phyloP scores from a whole-genome alignment of 2,888 invertebrate species.

The Campoletis raptor region DNA sequence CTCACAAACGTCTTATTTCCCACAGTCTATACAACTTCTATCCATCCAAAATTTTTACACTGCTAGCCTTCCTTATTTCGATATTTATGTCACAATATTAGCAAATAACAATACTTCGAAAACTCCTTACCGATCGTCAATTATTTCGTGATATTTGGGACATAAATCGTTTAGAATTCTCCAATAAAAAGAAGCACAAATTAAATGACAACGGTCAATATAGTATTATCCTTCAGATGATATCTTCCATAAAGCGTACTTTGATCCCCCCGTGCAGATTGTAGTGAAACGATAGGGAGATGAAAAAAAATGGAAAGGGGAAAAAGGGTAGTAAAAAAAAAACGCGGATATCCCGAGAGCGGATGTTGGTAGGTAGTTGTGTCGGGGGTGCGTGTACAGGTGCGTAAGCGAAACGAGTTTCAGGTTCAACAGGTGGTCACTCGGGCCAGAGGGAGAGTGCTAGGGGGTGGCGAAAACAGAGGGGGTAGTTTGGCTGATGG shows the following conservation, averaged over 20 bases:
- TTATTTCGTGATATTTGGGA: neutral
- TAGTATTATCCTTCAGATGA: constrained; percentile 1
- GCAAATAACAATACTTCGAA: neutral
- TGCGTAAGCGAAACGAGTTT: constrained; percentile 76
- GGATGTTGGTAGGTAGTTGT: constrained; percentile 62
- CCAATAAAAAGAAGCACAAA: neutral
- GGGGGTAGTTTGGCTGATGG: constrained; percentile 69
- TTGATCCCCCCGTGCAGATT: constrained; percentile 28
- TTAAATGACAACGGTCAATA: neutral
- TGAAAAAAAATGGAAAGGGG: constrained; percentile 17
- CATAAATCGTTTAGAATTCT: too few relatives aligned
- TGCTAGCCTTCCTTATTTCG: neutral
- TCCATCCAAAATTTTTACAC: neutral
- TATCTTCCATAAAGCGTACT: neutral
- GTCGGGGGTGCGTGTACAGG: constrained; percentile 82
- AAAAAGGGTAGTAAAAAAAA: constrained; percentile 52
- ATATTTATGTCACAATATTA: neutral
- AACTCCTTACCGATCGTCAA: neutral
- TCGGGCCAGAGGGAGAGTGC: constrained; percentile 59
- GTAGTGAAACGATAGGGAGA: constrained; percentile 39
- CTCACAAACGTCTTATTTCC: constrained; percentile 62
- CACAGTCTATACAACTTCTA: neutral
- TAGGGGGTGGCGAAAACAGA: constrained; percentile 68
- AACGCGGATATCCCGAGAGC: constrained; percentile 80
- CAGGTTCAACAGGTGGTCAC: constrained; percentile 84